These are phyloP conservation scores for Eclectus roratus DNA, from an alignment of 2,113 vertebrate species.

Conservation along the genomic window DNA sequence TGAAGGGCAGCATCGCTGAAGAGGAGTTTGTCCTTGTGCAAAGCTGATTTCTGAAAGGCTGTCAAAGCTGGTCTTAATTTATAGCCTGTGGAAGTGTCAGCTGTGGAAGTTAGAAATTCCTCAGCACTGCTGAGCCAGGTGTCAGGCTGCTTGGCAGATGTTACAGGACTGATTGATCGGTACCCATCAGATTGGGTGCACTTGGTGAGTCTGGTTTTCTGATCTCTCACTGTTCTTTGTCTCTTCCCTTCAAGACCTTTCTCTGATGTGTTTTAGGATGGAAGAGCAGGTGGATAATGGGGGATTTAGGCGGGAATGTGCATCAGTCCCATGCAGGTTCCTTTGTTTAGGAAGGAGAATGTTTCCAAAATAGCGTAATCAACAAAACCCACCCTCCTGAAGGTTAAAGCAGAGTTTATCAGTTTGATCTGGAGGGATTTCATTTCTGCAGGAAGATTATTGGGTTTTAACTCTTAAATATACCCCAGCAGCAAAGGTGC, in stretches of 20 bases:
- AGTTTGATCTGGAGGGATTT: background rate
- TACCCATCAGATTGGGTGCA: background rate
- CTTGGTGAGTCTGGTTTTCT: background rate
- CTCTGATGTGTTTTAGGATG: background rate
- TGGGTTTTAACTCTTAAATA: background rate
- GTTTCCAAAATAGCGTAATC: background rate
- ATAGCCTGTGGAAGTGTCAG: background rate
- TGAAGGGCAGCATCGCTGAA: background rate
- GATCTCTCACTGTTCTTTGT: background rate
- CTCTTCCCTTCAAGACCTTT: background rate
- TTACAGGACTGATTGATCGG: background rate
- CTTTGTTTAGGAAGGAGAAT: background rate
- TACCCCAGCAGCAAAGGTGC: background rate
- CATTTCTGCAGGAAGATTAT: background rate
- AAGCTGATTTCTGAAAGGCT: background rate
- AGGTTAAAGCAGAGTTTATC: background rate
- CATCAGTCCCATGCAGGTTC: background rate
- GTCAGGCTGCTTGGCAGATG: background rate
- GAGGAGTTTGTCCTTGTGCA: background rate
- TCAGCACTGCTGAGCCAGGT: accelerated
- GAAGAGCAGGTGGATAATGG: background rate
- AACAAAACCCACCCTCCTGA: background rate
- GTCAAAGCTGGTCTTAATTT: background rate
- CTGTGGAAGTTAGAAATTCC: background rate
- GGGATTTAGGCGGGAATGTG: background rate